Evolutionary conservation across 35 echinoderm and acorn worm genomes (phyloP), one percentile per base, ranked within the genome.

Genomic region (Heliocidaris tuberculata): DNA sequence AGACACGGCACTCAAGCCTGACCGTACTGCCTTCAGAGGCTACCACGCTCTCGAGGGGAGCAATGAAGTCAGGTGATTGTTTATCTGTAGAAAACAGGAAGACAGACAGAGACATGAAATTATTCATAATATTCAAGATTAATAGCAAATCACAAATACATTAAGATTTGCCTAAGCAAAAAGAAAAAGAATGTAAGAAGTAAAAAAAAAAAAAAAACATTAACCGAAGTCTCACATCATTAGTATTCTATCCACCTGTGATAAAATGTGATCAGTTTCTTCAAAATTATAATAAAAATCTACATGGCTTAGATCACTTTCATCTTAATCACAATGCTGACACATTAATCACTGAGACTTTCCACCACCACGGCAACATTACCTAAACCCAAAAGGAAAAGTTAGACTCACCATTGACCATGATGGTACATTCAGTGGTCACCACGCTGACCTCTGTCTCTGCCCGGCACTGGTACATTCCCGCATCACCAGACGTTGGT

Each of bases 401-500:
- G 16, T 2, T 2, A 47, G 47, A 48, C 87, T 31, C 88, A 98
- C 97, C 97, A 88, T 96, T 95, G 71, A 98, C 96, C 52, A 48
- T 94, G 95, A 98, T 94, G 50, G 93, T 93, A 49, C 96, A 96
- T 60, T 98, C 97, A 17, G 97, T 95, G 2, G 91, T 96, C 61
- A 98, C 94, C 21, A 92, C 91, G 16, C 97, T 96, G 31, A 94
- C 90, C 49, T 95, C 94, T 2, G 96, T 98, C 47, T 94, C 95
- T 32, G 97, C 97, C 17, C 95, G 87, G 88, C 96, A 97, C 90
- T 94, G 94, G 94, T 98, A 98, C 93, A 94, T 95, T 21, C 97
- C 97, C 11, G 97, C 95, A 70, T 98, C 97, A 0, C 59, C 89
- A 50, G 95, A 85, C 7, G 94, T 94, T 47, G 97, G 96, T 87